A percentile compares a stretch with the other conserved stretches of the same genome.
phyloP scores from a whole-genome alignment of 2,888 invertebrate genomes.

The Limnephilus marmoratus region DNA sequence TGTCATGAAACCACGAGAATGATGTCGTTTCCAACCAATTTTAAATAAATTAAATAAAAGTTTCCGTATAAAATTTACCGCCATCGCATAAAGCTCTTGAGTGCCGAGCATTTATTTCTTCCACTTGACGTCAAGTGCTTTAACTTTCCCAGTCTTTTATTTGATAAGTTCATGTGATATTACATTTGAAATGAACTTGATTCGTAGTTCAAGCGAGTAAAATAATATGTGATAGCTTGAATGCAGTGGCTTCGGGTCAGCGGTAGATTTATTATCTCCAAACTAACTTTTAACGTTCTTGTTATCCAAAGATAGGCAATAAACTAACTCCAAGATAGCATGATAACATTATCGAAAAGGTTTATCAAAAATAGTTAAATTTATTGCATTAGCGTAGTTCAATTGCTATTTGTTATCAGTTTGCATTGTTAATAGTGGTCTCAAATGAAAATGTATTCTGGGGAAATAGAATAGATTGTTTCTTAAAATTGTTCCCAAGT shows the following conservation, averaged over 20 bases:
- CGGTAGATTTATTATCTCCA: neutral
- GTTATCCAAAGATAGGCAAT: neutral
- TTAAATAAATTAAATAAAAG: constrained; percentile 50
- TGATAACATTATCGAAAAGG: neutral
- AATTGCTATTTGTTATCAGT: neutral
- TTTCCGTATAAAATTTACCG: constrained; percentile 51
- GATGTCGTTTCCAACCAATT: constrained; percentile 21
- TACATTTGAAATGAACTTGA: constrained; percentile 37
- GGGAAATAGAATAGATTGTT: too few relatives aligned
- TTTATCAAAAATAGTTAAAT: neutral
- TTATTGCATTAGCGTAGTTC: neutral
- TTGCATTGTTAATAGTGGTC: neutral
- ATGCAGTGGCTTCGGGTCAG: neutral
- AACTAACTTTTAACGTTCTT: neutral
- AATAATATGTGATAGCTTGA: neutral
- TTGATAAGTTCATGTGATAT: constrained; percentile 51
- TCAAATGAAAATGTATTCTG: too few relatives aligned
- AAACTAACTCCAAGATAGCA: neutral
- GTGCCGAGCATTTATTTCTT: constrained; percentile 43
- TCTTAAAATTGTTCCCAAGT: too few relatives aligned
- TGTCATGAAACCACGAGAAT: neutral
- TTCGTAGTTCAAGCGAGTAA: constrained; percentile 4
- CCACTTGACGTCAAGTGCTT: constrained; percentile 38
- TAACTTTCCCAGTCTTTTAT: constrained; percentile 50
- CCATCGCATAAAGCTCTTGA: constrained; percentile 31